Percentiles rank a stretch among this genome's conserved stretches.
Evolutionary conservation across 2,888 invertebrate species (phyloP).

Genomic region (Chrysolina haemoptera): DNA sequence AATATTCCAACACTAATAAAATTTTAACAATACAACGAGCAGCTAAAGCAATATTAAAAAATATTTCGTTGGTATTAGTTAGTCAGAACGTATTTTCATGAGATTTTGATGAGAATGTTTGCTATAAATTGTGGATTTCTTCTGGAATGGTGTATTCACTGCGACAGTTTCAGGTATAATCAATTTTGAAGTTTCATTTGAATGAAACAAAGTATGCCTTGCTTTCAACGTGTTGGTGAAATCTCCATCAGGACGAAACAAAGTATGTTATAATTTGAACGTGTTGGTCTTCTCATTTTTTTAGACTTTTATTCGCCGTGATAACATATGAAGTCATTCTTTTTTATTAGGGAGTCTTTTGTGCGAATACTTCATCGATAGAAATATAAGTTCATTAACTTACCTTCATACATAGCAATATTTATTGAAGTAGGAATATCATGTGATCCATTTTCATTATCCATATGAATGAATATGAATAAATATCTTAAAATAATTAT

Average conservation of each 20-base stretch:
- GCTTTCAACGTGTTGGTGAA: neutral
- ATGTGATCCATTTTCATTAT: no score
- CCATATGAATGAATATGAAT: no score
- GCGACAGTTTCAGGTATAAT: constrained; percentile 1
- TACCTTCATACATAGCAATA: no score
- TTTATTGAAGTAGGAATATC: no score
- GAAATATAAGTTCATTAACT: no score
- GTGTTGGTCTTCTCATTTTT: neutral
- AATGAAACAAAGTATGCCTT: neutral
- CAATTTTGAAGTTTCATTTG: neutral
- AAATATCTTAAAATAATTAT: no score
- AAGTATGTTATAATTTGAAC: neutral
- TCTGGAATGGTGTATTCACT: neutral
- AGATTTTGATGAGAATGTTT: constrained; percentile 13
- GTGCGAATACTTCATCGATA: no score
- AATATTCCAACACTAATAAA: constrained; percentile 50
- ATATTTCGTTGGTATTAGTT: constrained; percentile 30
- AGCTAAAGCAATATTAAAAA: constrained; percentile 44
- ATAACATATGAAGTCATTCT: no score
- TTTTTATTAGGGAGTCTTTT: no score
- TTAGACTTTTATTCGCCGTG: no score
- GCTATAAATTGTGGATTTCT: constrained; percentile 26
- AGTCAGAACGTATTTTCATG: constrained; percentile 34
- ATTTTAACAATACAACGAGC: constrained; percentile 43
- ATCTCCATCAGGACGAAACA: neutral